Percentiles rank a stretch among this genome's conserved stretches.
These are phyloP conservation scores for Himantopus leucocephalus DNA, from an alignment of 2,113 vertebrate genomes.

Conservation along the genomic window DNA sequence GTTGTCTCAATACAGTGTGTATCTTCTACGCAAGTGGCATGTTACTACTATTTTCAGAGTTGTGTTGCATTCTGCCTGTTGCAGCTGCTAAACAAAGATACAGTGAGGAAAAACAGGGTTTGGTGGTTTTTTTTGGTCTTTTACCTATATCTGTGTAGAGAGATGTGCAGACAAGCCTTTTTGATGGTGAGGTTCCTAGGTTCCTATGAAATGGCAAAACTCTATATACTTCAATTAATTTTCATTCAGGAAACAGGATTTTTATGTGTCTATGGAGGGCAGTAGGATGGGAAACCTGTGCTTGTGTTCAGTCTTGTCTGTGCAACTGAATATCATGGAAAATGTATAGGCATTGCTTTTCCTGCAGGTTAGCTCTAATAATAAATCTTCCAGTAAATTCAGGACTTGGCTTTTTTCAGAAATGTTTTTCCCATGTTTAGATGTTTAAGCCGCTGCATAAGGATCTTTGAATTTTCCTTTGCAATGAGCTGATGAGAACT, in stretches of 20 bases:
- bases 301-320: neutral
- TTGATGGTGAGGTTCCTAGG: neutral
- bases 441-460: neutral
- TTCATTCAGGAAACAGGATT: neutral
- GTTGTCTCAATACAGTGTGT: neutral
- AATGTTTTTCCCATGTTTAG: neutral
- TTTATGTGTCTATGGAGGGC: neutral
- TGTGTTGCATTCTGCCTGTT: neutral
- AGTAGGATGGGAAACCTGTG: neutral
- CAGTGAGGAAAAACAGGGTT: rapidly evolving
- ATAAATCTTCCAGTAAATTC: neutral
- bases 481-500: neutral
- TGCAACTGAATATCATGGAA: neutral
- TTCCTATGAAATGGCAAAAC: neutral
- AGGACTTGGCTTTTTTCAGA: neutral
- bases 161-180: neutral
- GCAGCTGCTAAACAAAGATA: neutral
- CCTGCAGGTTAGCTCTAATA: neutral
- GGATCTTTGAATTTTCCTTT: neutral
- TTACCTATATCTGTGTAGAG: neutral
- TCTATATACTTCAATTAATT: neutral
- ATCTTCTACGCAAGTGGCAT: neutral
- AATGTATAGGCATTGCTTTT: neutral
- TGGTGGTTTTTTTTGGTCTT: neutral
- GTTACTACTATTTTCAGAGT: neutral